These are phyloP conservation scores for Melopsittacus undulatus DNA, from an alignment of 2,797 vertebrate species.

Conservation along the genomic window DNA sequence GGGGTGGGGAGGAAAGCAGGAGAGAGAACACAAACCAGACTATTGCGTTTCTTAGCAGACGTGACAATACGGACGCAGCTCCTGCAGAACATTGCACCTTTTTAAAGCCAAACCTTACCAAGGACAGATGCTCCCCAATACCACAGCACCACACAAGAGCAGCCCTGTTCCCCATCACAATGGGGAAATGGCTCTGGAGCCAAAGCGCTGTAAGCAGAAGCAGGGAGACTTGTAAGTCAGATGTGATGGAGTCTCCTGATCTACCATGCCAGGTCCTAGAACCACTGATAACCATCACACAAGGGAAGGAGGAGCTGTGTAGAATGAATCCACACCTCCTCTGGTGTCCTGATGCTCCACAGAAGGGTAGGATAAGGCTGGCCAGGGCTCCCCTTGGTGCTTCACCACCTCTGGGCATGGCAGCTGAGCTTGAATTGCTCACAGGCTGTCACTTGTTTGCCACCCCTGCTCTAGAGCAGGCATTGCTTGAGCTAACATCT, in stretches of 20 bases:
- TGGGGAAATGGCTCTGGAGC: background rate
- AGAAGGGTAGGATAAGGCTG: background rate
- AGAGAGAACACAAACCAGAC: background rate
- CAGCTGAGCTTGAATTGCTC: background rate
- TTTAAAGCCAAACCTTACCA: constrained; percentile 19
- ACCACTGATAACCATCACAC: background rate
- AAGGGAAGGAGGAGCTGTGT: background rate
- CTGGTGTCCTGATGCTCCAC: too few relatives aligned
- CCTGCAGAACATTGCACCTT: background rate
- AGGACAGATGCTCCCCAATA: background rate
- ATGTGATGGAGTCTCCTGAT: background rate
- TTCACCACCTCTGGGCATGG: background rate
- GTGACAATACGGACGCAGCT: background rate
- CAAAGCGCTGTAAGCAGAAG: background rate
- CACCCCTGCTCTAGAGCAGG: background rate
- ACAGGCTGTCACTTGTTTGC: background rate
- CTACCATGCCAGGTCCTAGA: background rate
- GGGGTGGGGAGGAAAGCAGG: background rate
- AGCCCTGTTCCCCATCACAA: background rate
- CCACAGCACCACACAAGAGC: background rate
- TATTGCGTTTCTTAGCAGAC: constrained; percentile 24
- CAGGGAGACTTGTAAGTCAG: background rate
- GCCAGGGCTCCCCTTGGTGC: background rate
- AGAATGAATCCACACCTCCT: background rate
- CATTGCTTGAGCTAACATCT: background rate